phyloP scores from a whole-genome alignment of 1,140 invertebrate species.

The Anastrepha ludens region DNA sequence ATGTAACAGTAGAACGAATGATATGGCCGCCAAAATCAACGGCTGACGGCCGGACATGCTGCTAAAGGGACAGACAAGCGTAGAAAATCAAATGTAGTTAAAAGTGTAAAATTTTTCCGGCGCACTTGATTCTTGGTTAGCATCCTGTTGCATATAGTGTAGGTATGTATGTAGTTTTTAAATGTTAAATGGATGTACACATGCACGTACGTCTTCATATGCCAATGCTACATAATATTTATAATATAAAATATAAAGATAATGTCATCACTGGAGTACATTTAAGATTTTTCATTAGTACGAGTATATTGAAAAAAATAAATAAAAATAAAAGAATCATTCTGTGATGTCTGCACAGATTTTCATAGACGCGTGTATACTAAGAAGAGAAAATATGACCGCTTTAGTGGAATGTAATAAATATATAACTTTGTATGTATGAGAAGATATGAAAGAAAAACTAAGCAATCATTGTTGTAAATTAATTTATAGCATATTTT shows the following conservation, averaged over 20 bases:
- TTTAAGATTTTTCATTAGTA: slow-evolving; percentile 38
- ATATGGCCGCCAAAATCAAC: no score
- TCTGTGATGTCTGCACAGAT: not conserved
- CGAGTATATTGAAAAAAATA: not conserved
- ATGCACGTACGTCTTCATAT: not conserved
- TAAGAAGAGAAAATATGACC: not conserved
- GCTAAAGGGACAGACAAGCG: no score
- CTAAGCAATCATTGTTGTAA: slow-evolving; percentile 31
- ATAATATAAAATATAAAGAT: slow-evolving; percentile 7
- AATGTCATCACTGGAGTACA: slow-evolving; percentile 2
- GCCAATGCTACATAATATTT: not conserved
- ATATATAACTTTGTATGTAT: slow-evolving; percentile 13
- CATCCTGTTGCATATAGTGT: not conserved
- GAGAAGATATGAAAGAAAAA: not conserved
- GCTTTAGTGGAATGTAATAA: not conserved
- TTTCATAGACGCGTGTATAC: not conserved
- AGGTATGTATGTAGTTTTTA: not conserved
- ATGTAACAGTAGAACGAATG: no score
- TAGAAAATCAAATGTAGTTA: no score
- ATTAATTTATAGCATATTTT: slow-evolving; percentile 7
- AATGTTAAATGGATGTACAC: not conserved
- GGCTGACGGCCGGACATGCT: no score
- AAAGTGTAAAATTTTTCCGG: no score
- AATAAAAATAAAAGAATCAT: no score
- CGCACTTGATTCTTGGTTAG: no score